A percentile compares a stretch with the other conserved stretches of the same genome.
phyloP scores from a whole-genome alignment of 1,140 invertebrate genomes.

The Drosophila eugracilis region DNA sequence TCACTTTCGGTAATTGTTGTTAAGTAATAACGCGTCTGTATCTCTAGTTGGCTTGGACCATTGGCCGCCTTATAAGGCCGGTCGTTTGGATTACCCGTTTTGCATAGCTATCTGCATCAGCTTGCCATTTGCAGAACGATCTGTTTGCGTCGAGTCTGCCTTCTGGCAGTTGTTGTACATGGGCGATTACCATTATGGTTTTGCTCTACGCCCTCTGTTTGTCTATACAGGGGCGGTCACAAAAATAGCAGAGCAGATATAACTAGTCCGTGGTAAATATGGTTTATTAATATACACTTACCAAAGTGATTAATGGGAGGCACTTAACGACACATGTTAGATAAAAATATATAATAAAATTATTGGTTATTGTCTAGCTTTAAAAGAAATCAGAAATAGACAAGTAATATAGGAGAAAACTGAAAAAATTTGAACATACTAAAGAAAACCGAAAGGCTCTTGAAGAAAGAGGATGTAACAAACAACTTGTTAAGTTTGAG shows the following conservation, averaged over 20 bases:
- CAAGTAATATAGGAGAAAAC: no score
- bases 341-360: no score
- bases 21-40: constrained; percentile 39
- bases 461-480: neutral
- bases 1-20: constrained; percentile 59
- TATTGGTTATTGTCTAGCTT: no score
- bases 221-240: constrained; percentile 7
- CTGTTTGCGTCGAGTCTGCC: constrained; percentile 38
- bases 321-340: neutral
- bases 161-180: constrained; percentile 34
- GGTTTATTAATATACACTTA: neutral
- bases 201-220: constrained; percentile 39
- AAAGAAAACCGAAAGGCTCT: neutral
- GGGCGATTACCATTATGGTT: constrained; percentile 58
- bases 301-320: neutral
- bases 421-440: no score
- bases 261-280: neutral
- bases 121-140: constrained; percentile 49
- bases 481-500: neutral
- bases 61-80: constrained; percentile 41
- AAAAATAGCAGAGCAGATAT: constrained; percentile 10
- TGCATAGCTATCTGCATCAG: constrained; percentile 36
- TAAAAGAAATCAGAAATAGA: no score
- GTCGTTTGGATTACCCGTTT: constrained; percentile 45
- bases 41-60: constrained; percentile 27